Base-by-base conservation (phyloP, 2,113 vertebrate species). In the Larimichthys crocea region DNA sequence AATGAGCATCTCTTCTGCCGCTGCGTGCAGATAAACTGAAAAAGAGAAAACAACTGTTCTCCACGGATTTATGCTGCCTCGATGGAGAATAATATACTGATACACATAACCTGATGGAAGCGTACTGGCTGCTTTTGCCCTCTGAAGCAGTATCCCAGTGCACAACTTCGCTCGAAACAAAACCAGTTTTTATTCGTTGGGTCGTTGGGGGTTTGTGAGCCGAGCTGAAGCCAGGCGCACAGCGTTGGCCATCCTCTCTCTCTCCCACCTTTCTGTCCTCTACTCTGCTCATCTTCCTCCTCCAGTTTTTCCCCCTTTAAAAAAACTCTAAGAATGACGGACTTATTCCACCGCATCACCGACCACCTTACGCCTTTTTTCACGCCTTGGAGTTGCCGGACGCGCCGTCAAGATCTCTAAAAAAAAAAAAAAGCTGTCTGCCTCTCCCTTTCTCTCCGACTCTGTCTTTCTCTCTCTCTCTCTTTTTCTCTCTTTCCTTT, bases 311-410 rank as follows among this genome's bases (percentile, higher is more conserved):
- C 4, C 11, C 40, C 6, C 15, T 12, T 12, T 3, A 24, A n/a
- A 50, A 29, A 53, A 29, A 65, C 57, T 82, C 60, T 52, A 65
- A 92, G 81, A 86, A 94, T 94, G 94, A 90, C 74, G 85, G 92
- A 93, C 88, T 92, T 90, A 57, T 89, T 85, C 66, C 71, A 50
- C 74, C 77, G 88, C 75, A 78, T 76, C 79, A 53, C 80, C 70
- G 63, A 74, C 82, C 74, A 61, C 69, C 71, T 86, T 75, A 76
- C 83, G 79, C 66, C 53, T 26, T 66, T 81, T 85, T 85, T 80
- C 62, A 60, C 72, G 76, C 68, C 76, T 79, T 81, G 83, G 85
- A 87, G 71, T 82, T 81, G 1, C 76, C 50, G 84, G 87, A 91
- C 74, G 76, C 84, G 60, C 71, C 22, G 59, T 78, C 77, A 86